Base-by-base conservation (phyloP, 53 echinoderm and acorn worm genomes). In the Mesocentrotus franciscanus region DNA sequence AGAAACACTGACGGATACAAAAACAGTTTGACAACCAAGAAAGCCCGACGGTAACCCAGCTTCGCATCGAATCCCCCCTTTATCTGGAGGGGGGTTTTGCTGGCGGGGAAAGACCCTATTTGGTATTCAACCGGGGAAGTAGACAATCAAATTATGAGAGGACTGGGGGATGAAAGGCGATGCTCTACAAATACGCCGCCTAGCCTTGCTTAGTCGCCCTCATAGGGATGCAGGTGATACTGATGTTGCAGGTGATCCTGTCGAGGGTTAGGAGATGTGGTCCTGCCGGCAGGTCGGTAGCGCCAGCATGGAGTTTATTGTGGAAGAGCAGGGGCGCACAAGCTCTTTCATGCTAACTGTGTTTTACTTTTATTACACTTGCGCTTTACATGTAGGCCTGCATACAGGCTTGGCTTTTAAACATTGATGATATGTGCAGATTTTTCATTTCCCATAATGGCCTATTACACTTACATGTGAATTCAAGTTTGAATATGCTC, bases 181-280 rank as follows among this genome's bases (percentile, higher is more conserved):
- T 92, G 92, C 92, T 92, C 66, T 92, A 22, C 92, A 92, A 92
- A 92, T 68, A 92, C 39, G 71, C 92, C 8, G 92, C 92, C 61
- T 35, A 36, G 34, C 68, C 18, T 15, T 39, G 39, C 68, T 92
- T 68, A 36, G 92, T 92, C 92, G 71, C 42, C 70, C 92, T 92
- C 92, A 92, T 18, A 92, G 92, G 2, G 68, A 92, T 92, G 71
- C 92, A 92, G 92, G 92, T 92, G 92, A 92, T 70, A 70, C 10
- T 0, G 33, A 39, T 64, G 92, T 92, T 34, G 7, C 13, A 2
- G 35, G 18, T 92, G 68, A 90, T 90, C 90, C 90, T 90, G 59
- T 13, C 33, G 16, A n/a, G 90, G 58, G 30, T 36, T 81, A 16
- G 81, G 10, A 81, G 81, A 81, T 81, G 42, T 81, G 33, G 81